Percentiles rank a stretch among this genome's conserved stretches.
These are phyloP conservation scores for Lipophrys pholis DNA, from an alignment of 2,113 vertebrate genomes.

Conservation along the genomic window DNA sequence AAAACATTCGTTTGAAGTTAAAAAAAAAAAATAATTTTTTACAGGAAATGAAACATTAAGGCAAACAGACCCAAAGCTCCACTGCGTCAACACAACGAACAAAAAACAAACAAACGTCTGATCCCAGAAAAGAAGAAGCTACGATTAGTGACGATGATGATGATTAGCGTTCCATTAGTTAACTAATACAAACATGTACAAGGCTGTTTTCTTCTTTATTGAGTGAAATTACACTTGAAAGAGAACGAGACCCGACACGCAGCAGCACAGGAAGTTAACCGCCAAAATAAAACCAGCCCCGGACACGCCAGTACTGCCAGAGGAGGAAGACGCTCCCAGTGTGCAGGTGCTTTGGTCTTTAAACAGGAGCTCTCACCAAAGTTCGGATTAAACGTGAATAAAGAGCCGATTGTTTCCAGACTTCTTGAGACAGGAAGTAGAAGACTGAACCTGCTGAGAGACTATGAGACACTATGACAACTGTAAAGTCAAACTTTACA, in stretches of 20 bases:
- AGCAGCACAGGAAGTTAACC: conserved; percentile 56
- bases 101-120: conserved; percentile 59
- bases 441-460: no score
- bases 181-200: conserved; percentile 71
- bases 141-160: conserved; percentile 42
- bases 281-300: conserved; percentile 35
- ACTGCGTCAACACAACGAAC: conserved; percentile 78
- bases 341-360: no score
- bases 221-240: conserved; percentile 63
- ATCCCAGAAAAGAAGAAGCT: conserved; percentile 21
- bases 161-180: conserved; percentile 76
- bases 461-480: no score
- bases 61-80: conserved; percentile 90
- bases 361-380: no score
- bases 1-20: conserved; percentile 74
- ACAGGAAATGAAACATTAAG: conserved; percentile 88
- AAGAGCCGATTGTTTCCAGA: no score
- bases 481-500: no score
- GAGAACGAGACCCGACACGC: conserved; percentile 42
- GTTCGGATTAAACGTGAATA: no score
- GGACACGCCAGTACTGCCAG: conserved; percentile 21
- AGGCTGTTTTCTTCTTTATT: conserved; percentile 33
- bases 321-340: background rate
- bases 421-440: no score
- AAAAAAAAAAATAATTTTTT: conserved; percentile 69